Evolutionary conservation across 2,113 vertebrate species (phyloP).

Genomic region (Eurystomus gularis): DNA sequence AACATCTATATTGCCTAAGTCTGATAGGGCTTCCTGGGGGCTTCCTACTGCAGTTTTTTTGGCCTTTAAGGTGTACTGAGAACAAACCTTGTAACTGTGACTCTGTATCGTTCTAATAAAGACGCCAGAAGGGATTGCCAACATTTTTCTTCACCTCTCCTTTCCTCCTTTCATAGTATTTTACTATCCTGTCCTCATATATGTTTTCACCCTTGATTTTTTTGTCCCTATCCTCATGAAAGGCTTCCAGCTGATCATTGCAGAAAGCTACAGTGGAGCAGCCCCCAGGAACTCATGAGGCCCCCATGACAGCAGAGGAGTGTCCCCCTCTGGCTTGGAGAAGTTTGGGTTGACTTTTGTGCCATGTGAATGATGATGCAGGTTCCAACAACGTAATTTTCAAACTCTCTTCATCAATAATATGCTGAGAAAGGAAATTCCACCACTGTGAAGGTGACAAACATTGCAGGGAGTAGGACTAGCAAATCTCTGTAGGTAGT

Average conservation of each 20-base stretch:
- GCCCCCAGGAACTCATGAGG: background rate
- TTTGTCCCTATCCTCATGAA: too few species aligned
- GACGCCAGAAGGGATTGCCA: background rate
- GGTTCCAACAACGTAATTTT: background rate
- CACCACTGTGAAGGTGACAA: background rate
- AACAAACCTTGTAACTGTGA: background rate
- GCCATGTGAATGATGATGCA: background rate
- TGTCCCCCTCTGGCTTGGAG: background rate
- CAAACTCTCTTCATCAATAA: background rate
- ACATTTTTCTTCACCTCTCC: background rate
- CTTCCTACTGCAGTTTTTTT: background rate
- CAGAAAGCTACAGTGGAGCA: background rate
- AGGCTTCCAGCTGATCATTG: background rate
- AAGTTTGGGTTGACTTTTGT: background rate
- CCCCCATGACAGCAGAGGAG: background rate
- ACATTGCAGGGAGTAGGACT: background rate
- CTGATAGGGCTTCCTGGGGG: too few species aligned
- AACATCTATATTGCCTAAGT: too few species aligned
- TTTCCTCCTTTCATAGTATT: background rate
- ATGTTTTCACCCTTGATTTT: background rate
- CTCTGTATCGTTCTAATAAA: background rate
- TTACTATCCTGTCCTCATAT: background rate
- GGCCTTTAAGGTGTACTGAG: background rate
- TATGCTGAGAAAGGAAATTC: background rate
- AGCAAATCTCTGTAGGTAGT: background rate